These are phyloP conservation scores for Sarotherodon lohbergeri DNA, from an alignment of 2,113 vertebrate genomes.

Conservation along the genomic window DNA sequence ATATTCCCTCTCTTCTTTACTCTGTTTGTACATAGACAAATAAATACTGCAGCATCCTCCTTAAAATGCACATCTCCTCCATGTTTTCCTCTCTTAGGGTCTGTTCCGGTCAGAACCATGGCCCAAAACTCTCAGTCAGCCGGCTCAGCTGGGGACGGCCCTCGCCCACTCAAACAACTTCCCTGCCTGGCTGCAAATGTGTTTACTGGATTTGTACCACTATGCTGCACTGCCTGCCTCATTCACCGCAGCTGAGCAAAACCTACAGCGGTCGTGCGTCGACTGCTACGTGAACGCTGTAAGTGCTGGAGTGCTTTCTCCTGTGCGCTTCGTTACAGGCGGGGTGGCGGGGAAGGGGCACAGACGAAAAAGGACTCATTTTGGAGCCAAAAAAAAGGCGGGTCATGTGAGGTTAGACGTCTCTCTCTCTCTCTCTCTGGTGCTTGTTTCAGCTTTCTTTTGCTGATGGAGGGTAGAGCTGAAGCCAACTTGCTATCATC, in stretches of 20 bases:
- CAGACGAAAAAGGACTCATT: background rate
- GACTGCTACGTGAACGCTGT: background rate
- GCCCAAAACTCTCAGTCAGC: constrained; percentile 70
- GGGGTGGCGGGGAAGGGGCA: background rate
- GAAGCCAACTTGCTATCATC: background rate
- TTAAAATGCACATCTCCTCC: constrained; percentile 43
- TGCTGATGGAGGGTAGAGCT: background rate
- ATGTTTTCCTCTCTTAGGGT: constrained; percentile 36
- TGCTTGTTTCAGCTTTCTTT: background rate
- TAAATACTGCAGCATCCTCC: constrained; percentile 42
- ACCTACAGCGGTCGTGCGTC: background rate
- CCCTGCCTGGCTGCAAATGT: constrained; percentile 21
- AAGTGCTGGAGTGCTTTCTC: background rate
- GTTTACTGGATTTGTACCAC: constrained; percentile 49
- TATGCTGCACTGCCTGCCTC: constrained; percentile 27
- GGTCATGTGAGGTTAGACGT: background rate
- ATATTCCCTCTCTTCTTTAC: background rate
- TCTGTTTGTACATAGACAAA: constrained; percentile 6
- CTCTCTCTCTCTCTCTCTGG: background rate
- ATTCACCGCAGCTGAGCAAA: constrained; percentile 13
- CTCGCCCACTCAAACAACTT: constrained; percentile 7
- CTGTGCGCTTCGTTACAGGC: background rate
- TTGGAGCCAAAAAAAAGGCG: background rate
- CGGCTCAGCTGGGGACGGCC: constrained; percentile 47
- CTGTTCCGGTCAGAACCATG: constrained; percentile 60